Base-by-base conservation (phyloP, 2,113 vertebrate genomes). In the Melanostigma gelatinosum region DNA sequence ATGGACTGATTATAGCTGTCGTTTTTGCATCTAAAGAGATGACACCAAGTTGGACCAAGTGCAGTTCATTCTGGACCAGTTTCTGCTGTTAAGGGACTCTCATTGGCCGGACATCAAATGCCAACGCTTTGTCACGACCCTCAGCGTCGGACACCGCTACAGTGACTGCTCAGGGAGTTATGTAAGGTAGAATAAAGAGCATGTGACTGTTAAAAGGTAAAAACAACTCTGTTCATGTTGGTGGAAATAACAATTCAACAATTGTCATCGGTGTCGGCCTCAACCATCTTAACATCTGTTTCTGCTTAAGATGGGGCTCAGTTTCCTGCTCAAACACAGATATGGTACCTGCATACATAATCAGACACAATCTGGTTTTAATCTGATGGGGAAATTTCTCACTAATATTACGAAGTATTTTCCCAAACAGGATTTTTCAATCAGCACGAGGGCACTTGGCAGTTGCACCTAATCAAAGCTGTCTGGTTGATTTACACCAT, bases 401-500 rank as follows among this genome's bases (percentile, higher is more conserved):
- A 82, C 70, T 76, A 71, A 85, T 66, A 70, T 83, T 18, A 54
- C 20, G 15, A 24, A 32, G 34, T 32, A 52, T 85, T 74, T 76
- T 73, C 74, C 44, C 64, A 79, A 79, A 42, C 16, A 68, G 11
- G n/a, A 32, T 48, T 80, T 79, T 77, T 78, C 69, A 82, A 83
- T 77, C 76, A 83, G 50, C 24, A 52, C 72, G 36, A 80, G 61
- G 40, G 8, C 57, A 65, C 58, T 79, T 27, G 18, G 42, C 50
- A 15, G 29, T 61, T 18, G 3, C 50, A 15, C 67, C 65, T 76
- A 72, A 87, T 90, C 73, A 74, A 71, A 61, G 13, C 64, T 52
- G 70, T 73, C 78, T 82, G 46, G 27, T 67, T 85, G 66, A 87
- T 88, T 83, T 66, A 54, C 52, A 22, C 78, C 54, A 58, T 62